These are phyloP conservation scores for Leptocoma aspasia DNA, from an alignment of 2,113 vertebrate species.

Conservation along the genomic window DNA sequence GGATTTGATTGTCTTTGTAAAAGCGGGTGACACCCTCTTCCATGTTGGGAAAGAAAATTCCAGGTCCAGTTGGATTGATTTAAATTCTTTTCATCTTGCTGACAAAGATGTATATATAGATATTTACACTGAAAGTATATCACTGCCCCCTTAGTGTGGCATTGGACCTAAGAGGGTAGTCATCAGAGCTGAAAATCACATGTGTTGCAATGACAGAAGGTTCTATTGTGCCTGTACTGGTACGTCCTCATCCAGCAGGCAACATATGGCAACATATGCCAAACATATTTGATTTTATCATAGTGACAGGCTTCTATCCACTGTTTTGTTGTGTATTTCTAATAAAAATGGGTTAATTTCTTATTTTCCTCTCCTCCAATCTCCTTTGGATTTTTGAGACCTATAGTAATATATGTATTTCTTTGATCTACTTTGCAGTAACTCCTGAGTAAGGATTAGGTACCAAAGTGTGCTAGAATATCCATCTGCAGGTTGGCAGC, in stretches of 20 bases:
- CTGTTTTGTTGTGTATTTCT: not conserved
- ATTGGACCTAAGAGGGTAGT: not conserved
- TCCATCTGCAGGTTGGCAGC: not conserved
- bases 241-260: not conserved
- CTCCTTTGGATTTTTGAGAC: not conserved
- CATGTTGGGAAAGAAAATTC: not conserved
- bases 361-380: not conserved
- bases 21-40: not conserved
- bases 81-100: not conserved
- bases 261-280: accelerated
- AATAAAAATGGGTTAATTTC: not conserved
- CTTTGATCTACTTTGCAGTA: not conserved
- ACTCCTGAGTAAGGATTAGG: not conserved
- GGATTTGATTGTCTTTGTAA: not conserved
- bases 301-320: not conserved
- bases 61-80: not conserved
- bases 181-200: not conserved
- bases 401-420: not conserved
- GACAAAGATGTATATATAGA: not conserved
- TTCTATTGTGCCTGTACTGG: not conserved
- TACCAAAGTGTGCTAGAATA: not conserved
- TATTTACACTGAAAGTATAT: not conserved
- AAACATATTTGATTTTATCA: not conserved
- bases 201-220: not conserved
- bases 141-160: not conserved